Evolutionary conservation across 2,113 vertebrate species (phyloP), one percentile per base, ranked within the genome.

Genomic region (Amblyopsis rosae): DNA sequence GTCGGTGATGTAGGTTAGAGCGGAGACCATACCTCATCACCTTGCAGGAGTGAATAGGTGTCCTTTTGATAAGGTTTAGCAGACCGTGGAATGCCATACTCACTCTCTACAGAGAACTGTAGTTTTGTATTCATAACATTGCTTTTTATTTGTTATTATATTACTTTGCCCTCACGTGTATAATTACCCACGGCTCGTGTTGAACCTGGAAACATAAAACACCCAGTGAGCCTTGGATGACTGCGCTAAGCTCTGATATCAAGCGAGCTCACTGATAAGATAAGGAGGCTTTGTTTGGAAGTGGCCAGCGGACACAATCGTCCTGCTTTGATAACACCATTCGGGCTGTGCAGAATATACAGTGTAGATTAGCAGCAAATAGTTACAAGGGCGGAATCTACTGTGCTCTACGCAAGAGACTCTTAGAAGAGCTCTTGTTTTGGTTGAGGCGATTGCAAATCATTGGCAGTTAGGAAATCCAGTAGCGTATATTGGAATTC

Each of bases 221-320:
- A 84, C 50, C 56, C 16, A n/a, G 7, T 15, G 35, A 4, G 32
- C 8, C 0, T 61, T 76, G 35, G 35, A 8, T 41, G 35, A 41
- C 35, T 8, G 7, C 35, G 5, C 4, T 65, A 62, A 62, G 50
- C 32, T 6, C 0, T 7, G 32, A 70, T 73, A 66, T 74, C 16
- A 62, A 60, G 15, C 50, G 46, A 9, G 59, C 72, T 66, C 65
- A 15, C 67, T 72, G 80, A 83, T 83, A 80, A 84, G 72, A 81
- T 82, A 73, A 82, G 63, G 59, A 64, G 67, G 69, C 69, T 75
- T 76, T 70, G 65, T 79, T 75, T 79, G 59, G 59, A 73, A 70
- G 71, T 59, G 35, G 48, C 46, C 33, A n/a, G 56, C 10, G 48
- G 55, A 66, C 45, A 67, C 56, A 59, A 16, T 77, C 41, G 12